Evolutionary conservation across 2,797 vertebrate genomes (phyloP).

Genomic region (Enteromius treurensis): DNA sequence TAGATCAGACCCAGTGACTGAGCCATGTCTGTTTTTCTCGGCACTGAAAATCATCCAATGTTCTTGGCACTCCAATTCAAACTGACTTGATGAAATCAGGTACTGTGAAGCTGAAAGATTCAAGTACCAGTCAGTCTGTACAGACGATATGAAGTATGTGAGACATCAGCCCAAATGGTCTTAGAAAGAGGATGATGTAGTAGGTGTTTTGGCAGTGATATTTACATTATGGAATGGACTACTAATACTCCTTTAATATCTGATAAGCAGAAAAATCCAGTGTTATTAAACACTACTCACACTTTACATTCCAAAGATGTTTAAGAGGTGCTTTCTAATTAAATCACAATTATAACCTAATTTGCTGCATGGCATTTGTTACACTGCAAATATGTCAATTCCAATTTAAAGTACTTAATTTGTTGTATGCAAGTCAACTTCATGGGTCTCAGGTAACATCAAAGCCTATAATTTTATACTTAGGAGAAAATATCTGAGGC

Average conservation of each 20-base stretch:
- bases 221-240: neutral
- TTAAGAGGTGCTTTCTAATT: neutral
- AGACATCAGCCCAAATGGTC: neutral
- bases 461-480: neutral
- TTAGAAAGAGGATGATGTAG: neutral
- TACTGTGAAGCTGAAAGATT: neutral
- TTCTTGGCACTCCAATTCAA: constrained; percentile 6
- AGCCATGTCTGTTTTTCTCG: neutral
- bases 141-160: neutral
- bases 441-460: neutral
- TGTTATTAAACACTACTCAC: neutral
- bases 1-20: constrained; percentile 21
- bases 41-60: constrained; percentile 14
- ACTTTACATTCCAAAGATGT: neutral
- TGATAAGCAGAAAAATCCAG: neutral
- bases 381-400: neutral
- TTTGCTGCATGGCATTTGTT: neutral
- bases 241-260: neutral
- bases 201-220: neutral
- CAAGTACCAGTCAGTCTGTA: constrained; percentile 10
- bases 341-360: neutral
- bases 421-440: neutral
- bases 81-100: neutral
- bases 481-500: neutral
- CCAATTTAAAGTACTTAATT: neutral